Evolutionary conservation across 2,797 vertebrate species (phyloP), one percentile per base, ranked within the genome.

Genomic region (Hipposideros larvatus): DNA sequence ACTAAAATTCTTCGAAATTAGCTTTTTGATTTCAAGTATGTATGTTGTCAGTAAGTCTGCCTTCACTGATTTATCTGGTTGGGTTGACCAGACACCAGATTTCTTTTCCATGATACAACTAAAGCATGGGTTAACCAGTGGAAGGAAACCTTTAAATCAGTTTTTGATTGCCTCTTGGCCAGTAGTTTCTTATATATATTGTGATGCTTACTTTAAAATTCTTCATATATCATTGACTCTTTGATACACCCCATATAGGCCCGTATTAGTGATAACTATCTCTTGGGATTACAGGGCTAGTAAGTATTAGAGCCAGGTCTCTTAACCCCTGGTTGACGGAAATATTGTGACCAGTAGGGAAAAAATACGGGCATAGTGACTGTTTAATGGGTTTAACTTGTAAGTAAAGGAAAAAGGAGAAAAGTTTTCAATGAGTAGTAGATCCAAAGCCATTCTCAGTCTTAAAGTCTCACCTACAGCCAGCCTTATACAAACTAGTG

Each of bases 91-190:
- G 43, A 83, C 48, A 71, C 11, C 61, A 73, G 80, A 16, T 94
- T 87, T 89, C 15, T 92, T 94, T 88, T 93, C 53, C 22, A 61
- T 28, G 11, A 9, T 92, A 46, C 53, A 87, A 61, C 65, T 71
- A 24, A 90, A 86, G 74, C 51, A 5, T 87, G 28, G 11, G 5
- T 66, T 84, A 61, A 78, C 37, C 24, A 92, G 28, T 74, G 43
- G 74, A 68, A 77, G 34, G 73, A 88, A 86, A 15, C 15, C 68
- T 61, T 79, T 19, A 84, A 66, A 15, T 85, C 46, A 65, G 37
- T 34, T 93, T 87, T 94, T 65, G 55, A 77, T 55, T n/a, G 80
- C 24, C 19, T 79, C 14, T 82, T 74, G 66, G 48, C 53, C 75
- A 71, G 6, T 70, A 59, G 11, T 63, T 75, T 68, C 26, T 59